Percentiles rank a stretch among this genome's conserved stretches.
phyloP scores from a whole-genome alignment of 2,797 vertebrate genomes.

The Xenops minutus region DNA sequence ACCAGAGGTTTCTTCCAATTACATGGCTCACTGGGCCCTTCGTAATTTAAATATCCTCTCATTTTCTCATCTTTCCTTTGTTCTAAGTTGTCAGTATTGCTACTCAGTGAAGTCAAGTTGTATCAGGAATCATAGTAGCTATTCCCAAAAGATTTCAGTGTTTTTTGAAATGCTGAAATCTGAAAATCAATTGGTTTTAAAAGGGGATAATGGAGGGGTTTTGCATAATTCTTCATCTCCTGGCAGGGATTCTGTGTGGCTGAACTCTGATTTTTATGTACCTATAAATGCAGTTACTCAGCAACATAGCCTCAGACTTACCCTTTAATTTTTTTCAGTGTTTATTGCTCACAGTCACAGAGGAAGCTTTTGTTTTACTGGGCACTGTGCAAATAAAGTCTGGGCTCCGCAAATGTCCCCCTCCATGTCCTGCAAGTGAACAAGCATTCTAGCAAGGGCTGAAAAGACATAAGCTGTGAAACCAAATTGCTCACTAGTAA shows the following conservation, averaged over 20 bases:
- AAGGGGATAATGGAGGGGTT: background rate
- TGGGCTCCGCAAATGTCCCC: background rate
- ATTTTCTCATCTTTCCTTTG: conserved; percentile 45
- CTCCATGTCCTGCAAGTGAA: background rate
- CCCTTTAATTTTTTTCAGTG: background rate
- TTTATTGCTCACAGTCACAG: background rate
- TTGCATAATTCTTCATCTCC: background rate
- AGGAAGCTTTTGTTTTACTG: background rate
- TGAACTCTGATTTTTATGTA: background rate
- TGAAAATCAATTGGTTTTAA: background rate
- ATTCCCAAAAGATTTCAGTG: conserved; percentile 2
- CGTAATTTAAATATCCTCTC: conserved; percentile 65
- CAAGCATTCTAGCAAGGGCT: background rate
- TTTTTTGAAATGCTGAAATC: background rate
- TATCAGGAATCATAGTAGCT: background rate
- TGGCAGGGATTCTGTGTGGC: background rate
- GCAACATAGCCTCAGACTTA: background rate
- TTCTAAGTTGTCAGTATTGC: conserved; percentile 39
- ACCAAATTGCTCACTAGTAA: background rate
- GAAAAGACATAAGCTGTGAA: background rate
- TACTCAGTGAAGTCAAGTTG: background rate
- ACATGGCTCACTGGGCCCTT: conserved; percentile 58
- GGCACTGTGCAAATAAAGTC: background rate
- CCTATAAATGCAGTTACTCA: background rate
- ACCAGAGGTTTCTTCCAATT: conserved; percentile 68